Percentiles rank a stretch among this genome's conserved stretches.
Evolutionary conservation across 2,113 vertebrate genomes (phyloP).

Genomic region (Mionectes macconnelli): DNA sequence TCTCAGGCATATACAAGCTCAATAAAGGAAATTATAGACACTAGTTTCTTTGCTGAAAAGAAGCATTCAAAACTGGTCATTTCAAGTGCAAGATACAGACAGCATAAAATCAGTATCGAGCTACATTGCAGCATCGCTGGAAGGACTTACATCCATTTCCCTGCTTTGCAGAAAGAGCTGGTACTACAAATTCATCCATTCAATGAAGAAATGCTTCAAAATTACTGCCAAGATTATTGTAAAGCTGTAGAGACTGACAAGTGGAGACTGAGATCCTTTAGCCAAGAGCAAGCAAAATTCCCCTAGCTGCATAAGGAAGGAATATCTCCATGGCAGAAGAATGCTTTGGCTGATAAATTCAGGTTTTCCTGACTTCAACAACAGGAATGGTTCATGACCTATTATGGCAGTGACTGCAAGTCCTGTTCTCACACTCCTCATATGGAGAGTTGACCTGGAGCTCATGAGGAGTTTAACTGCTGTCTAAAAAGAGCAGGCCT

Average conservation of each 20-base stretch:
- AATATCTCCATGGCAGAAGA: background rate
- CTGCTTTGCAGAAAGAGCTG: background rate
- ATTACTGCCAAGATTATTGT: background rate
- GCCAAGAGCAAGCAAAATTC: background rate
- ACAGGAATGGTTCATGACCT: background rate
- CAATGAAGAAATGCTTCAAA: background rate
- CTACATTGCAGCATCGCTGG: background rate
- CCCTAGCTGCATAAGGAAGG: background rate
- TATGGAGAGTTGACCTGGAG: background rate
- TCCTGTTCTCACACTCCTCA: background rate
- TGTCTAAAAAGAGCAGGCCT: background rate
- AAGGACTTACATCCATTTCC: background rate
- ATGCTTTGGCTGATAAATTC: background rate
- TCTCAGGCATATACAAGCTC: background rate
- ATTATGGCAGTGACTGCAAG: background rate
- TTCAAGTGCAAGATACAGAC: background rate
- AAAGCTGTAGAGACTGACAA: background rate
- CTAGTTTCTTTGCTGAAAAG: background rate
- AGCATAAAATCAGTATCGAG: background rate
- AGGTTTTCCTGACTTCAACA: background rate
- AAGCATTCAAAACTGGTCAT: background rate
- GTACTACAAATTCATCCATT: background rate
- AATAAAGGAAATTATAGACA: background rate
- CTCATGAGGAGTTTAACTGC: background rate
- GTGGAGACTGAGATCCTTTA: background rate